Conservation (phyloP, 2,888 invertebrate species). For the Ferrisia virgata region DNA sequence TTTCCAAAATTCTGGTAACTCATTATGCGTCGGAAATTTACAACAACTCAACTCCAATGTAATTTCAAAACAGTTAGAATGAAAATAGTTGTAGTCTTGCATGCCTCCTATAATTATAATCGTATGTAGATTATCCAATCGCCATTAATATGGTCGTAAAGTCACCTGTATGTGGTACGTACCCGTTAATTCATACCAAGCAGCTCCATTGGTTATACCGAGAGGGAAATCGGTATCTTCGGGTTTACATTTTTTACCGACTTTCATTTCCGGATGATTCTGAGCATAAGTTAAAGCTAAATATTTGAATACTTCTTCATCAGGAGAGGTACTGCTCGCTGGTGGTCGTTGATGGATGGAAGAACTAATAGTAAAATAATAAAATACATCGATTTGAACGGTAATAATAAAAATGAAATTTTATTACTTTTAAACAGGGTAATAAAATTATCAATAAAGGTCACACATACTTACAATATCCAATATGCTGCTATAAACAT, state of each 20-base stretch:
- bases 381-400: neutral
- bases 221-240: conserved; percentile 65
- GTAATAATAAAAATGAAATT: neutral
- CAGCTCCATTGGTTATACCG: conserved; percentile 88
- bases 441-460: neutral
- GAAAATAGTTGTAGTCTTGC: conserved; percentile 97
- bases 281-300: conserved; percentile 75
- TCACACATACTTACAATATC: neutral
- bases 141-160: neutral
- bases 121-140: too few relatives aligned
- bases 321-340: conserved; percentile 68
- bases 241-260: conserved; percentile 65
- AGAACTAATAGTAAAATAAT: neutral
- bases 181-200: conserved; percentile 84
- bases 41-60: conserved; percentile 95
- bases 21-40: conserved; percentile 76
- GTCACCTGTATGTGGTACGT: conserved; percentile 35
- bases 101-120: conserved; percentile 84
- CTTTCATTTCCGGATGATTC: conserved; percentile 70
- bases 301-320: conserved; percentile 74
- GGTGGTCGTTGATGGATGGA: neutral
- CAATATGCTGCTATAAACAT: neutral
- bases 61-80: conserved; percentile 93
- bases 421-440: neutral
- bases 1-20: conserved; percentile 76